Percentiles rank a stretch among this genome's conserved stretches.
These are phyloP conservation scores for Silurus aristotelis DNA, from an alignment of 2,797 vertebrate genomes.

Conservation along the genomic window DNA sequence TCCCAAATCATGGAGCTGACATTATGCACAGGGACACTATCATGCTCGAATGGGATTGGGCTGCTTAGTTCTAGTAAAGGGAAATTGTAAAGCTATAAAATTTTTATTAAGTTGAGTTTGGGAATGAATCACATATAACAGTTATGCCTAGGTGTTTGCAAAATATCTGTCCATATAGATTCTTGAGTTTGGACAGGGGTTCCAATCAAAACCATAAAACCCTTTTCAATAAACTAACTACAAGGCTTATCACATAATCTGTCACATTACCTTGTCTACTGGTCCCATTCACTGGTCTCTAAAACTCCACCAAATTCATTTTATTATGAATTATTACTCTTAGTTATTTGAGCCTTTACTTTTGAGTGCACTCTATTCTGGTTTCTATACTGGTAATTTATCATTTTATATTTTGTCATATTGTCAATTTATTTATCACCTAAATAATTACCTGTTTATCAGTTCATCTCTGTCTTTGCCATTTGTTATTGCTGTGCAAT, in stretches of 20 bases:
- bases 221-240: not conserved
- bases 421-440: not conserved
- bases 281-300: not conserved
- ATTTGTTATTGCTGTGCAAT: not conserved
- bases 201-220: not conserved
- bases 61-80: not conserved
- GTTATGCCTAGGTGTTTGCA: not conserved
- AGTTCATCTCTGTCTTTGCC: too few relatives aligned
- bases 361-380: not conserved
- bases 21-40: not conserved
- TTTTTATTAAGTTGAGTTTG: too few relatives aligned
- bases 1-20: not conserved
- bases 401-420: not conserved
- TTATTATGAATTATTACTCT: not conserved
- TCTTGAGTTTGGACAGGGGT: not conserved
- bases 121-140: not conserved
- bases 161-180: not conserved
- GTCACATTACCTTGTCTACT: not conserved
- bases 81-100: not conserved
- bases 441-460: not conserved
- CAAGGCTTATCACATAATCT: not conserved
- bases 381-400: not conserved
- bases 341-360: not conserved
- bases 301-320: not conserved
- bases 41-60: not conserved